Conservation (phyloP, 2,797 vertebrate genomes). For the Adrianichthys oophorus region DNA sequence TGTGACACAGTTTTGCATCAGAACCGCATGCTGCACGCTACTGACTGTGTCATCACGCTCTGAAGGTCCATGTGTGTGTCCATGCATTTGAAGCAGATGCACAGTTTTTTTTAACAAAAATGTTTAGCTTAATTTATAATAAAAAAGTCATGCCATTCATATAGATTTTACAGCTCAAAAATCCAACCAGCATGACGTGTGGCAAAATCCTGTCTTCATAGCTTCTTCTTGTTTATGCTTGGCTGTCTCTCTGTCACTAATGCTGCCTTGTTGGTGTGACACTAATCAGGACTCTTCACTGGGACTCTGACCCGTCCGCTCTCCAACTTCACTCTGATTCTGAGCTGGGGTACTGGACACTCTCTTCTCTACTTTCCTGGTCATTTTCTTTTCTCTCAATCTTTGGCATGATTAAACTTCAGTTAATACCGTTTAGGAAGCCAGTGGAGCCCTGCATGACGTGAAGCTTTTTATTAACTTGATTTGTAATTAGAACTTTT, state of each 20-base stretch:
- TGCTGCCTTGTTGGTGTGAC: slow-evolving; percentile 90
- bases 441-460: slow-evolving; percentile 33
- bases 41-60: slow-evolving; percentile 44
- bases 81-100: slow-evolving; percentile 46
- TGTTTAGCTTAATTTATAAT: slow-evolving; percentile 10
- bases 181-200: slow-evolving; percentile 61
- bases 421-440: slow-evolving; percentile 34
- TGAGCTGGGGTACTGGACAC: slow-evolving; percentile 97
- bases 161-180: slow-evolving; percentile 12
- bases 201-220: slow-evolving; percentile 56
- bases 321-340: slow-evolving; percentile 99
- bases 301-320: slow-evolving; percentile 99
- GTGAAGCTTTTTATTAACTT: slow-evolving; percentile 22
- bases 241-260: slow-evolving; percentile 85
- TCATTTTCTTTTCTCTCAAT: slow-evolving; percentile 76
- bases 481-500: slow-evolving; percentile 35
- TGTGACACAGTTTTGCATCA: slow-evolving; percentile 60
- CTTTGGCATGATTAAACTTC: slow-evolving; percentile 70
- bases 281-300: slow-evolving; percentile 99
- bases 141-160: neutral
- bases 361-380: slow-evolving; percentile 86
- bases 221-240: slow-evolving; percentile 63
- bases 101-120: slow-evolving; percentile 15
- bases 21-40: slow-evolving; percentile 62
- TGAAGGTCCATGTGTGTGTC: slow-evolving; percentile 35